phyloP scores from a whole-genome alignment of 2,888 invertebrate genomes.

The Harpalus rufipes region DNA sequence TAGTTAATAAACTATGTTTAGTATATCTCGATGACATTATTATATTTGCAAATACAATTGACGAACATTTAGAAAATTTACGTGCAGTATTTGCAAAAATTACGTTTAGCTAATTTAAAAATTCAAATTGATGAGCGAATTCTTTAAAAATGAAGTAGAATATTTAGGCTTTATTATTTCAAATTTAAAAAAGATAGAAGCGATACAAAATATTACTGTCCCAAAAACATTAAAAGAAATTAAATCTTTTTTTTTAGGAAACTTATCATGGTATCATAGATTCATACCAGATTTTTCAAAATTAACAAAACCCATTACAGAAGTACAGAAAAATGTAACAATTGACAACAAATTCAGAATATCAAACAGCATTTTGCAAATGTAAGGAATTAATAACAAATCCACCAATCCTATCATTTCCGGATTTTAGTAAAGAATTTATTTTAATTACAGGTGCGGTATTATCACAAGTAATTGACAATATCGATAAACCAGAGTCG shows the following conservation, averaged over 20 bases:
- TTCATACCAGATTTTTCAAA: slow-evolving; percentile 62
- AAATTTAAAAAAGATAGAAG: not conserved
- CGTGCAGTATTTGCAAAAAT: slow-evolving; percentile 25
- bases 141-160: slow-evolving; percentile 10
- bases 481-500: no score
- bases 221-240: slow-evolving; percentile 68
- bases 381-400: slow-evolving; percentile 12
- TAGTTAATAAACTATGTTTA: no score
- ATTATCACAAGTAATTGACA: no score
- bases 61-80: no score
- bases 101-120: slow-evolving; percentile 13
- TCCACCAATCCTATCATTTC: not conserved
- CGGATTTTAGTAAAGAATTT: not conserved
- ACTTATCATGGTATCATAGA: slow-evolving; percentile 53
- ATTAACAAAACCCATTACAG: slow-evolving; percentile 8
- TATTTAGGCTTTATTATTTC: slow-evolving; percentile 22
- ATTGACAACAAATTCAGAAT: not conserved
- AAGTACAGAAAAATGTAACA: not conserved
- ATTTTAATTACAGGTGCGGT: not conserved
- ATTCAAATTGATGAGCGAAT: slow-evolving; percentile 19
- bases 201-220: slow-evolving; percentile 16
- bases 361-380: not conserved
- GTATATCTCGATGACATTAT: no score
- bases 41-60: no score
- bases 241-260: slow-evolving; percentile 63